Percentiles rank a stretch among this genome's conserved stretches.
Evolutionary conservation across 2,888 invertebrate genomes (phyloP).

Genomic region (Scaptomyza polygonia): DNA sequence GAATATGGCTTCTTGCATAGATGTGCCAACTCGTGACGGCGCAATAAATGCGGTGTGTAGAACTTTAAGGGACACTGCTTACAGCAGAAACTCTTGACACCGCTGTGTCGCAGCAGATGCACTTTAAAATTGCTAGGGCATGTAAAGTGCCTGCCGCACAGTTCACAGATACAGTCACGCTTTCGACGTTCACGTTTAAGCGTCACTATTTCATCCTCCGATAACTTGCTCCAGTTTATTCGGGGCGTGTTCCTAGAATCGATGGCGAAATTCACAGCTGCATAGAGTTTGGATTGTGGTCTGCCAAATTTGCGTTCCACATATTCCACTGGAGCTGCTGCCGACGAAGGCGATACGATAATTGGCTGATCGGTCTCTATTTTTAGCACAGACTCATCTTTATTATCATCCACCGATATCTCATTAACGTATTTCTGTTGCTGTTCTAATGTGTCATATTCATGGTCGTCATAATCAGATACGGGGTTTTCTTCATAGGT

Average conservation of each 20-base stretch:
- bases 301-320: background rate
- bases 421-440: background rate
- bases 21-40: conserved; percentile 59
- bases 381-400: background rate
- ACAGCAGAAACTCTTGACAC: conserved; percentile 55
- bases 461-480: conserved; percentile 4
- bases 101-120: conserved; percentile 64
- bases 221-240: conserved; percentile 58
- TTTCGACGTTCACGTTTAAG: conserved; percentile 64
- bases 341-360: background rate
- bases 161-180: conserved; percentile 70
- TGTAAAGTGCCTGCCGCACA: conserved; percentile 62
- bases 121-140: conserved; percentile 72
- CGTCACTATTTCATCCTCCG: conserved; percentile 60
- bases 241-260: conserved; percentile 47
- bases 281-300: conserved; percentile 20
- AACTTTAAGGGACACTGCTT: conserved; percentile 55
- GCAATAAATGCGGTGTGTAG: conserved; percentile 63
- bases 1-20: conserved; percentile 51
- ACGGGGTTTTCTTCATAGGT: conserved; percentile 16
- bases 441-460: background rate
- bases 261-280: conserved; percentile 52
- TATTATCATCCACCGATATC: background rate
- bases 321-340: background rate
- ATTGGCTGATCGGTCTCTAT: conserved; percentile 6